phyloP scores from a whole-genome alignment of 2,797 vertebrate species.

The Psittacula echo region DNA sequence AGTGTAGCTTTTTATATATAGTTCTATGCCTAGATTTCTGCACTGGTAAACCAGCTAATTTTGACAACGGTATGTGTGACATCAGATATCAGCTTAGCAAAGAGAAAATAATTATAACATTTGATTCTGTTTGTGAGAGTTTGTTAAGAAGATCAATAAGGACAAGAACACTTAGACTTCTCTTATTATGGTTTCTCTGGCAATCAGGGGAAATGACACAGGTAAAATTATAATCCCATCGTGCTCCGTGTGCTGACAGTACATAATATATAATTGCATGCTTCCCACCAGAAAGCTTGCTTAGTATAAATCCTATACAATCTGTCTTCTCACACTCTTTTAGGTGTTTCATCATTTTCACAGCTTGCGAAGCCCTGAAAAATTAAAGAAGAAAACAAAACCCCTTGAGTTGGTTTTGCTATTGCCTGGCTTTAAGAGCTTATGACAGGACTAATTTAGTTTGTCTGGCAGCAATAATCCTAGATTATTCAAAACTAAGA shows the following conservation, averaged over 20 bases:
- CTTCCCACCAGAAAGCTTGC: conserved; percentile 62
- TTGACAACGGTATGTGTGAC: conserved; percentile 7
- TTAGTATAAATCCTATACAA: conserved; percentile 47
- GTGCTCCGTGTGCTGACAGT: conserved; percentile 51
- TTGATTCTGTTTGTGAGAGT: conserved; percentile 15
- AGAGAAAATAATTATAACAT: conserved; percentile 45
- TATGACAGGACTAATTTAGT: conserved; percentile 47
- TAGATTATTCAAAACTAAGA: conserved; percentile 47
- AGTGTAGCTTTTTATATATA: not conserved
- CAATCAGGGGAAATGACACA: conserved; percentile 54
- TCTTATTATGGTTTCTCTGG: conserved; percentile 64
- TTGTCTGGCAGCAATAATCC: conserved; percentile 33
- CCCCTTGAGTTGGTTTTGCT: conserved; percentile 1
- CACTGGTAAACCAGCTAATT: not conserved
- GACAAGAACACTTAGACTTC: conserved; percentile 39
- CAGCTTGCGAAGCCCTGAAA: conserved; percentile 30
- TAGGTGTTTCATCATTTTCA: conserved; percentile 42
- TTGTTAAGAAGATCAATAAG: conserved; percentile 60
- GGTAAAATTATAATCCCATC: conserved; percentile 65
- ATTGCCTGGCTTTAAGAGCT: conserved; percentile 23
- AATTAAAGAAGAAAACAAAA: conserved; percentile 37
- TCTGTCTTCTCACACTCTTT: not conserved
- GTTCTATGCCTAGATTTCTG: not conserved
- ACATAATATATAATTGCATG: conserved; percentile 44
- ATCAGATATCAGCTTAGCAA: not conserved